Evolutionary conservation across 35 echinoderm and acorn worm species (phyloP).

Genomic region (Apostichopus californicus): DNA sequence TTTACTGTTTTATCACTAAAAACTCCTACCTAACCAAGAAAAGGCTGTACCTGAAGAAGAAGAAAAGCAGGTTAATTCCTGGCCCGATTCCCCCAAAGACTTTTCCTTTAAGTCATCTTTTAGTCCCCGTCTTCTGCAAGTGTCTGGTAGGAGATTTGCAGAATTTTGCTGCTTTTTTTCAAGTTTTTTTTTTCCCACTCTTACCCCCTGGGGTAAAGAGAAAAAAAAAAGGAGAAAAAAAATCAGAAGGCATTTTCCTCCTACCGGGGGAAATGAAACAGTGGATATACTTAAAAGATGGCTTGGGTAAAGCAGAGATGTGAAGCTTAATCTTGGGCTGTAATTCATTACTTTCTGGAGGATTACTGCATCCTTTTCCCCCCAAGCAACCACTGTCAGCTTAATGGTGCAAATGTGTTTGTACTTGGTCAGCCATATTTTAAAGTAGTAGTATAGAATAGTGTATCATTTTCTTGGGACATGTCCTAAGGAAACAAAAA

Average conservation of each 20-base stretch:
- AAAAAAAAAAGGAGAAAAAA: too few relatives aligned
- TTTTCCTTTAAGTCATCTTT: neutral
- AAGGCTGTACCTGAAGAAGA: neutral
- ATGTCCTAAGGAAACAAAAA: too few relatives aligned
- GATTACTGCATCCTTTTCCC: neutral
- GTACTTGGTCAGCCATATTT: neutral
- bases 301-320: neutral
- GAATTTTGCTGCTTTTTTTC: neutral
- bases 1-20: too few relatives aligned
- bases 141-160: slow-evolving; percentile 8
- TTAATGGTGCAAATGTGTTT: neutral
- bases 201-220: slow-evolving; percentile 12
- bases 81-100: slow-evolving; percentile 13
- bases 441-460: neutral
- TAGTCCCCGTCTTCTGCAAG: neutral
- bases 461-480: too few relatives aligned
- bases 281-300: neutral
- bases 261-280: neutral
- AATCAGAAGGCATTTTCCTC: neutral
- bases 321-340: neutral
- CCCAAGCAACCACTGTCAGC: neutral
- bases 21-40: neutral
- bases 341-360: neutral
- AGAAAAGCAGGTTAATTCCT: slow-evolving; percentile 44
- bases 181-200: slow-evolving; percentile 13